Percentiles rank a stretch among this genome's conserved stretches.
phyloP scores from a whole-genome alignment of 2,888 invertebrate species.

The Drosophila mulleri region DNA sequence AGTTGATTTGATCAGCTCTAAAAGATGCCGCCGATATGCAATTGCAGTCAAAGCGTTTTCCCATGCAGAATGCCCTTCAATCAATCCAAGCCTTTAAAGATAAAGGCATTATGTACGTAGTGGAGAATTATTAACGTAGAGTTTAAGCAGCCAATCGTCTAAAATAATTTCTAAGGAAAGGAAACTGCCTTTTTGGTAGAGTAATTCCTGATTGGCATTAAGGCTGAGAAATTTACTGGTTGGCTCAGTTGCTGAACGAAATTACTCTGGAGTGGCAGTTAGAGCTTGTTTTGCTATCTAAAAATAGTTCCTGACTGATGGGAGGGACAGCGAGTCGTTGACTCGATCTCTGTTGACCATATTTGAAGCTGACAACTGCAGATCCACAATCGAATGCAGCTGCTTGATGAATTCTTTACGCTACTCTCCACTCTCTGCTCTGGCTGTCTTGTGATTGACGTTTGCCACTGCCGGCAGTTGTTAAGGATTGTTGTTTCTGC shows the following conservation, averaged over 20 bases:
- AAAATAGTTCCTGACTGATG: slow-evolving; percentile 8
- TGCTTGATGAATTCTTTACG: not conserved
- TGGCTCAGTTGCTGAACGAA: not conserved
- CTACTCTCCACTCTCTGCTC: not conserved
- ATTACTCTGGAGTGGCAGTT: not conserved
- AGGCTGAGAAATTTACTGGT: slow-evolving; percentile 1
- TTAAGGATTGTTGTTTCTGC: not conserved
- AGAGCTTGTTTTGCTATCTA: slow-evolving; percentile 10
- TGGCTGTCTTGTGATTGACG: slow-evolving; percentile 5
- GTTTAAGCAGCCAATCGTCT: not conserved
- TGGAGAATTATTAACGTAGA: not conserved
- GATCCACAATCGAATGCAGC: slow-evolving; percentile 1
- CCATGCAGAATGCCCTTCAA: not conserved
- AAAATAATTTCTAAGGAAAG: not conserved
- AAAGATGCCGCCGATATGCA: not conserved
- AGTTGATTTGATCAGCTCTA: not conserved
- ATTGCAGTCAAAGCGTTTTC: not conserved
- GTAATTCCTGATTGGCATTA: not conserved
- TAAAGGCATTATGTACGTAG: not conserved
- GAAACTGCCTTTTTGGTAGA: not conserved
- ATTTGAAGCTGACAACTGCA: slow-evolving; percentile 15
- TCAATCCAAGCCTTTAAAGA: too few relatives aligned
- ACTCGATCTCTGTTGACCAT: slow-evolving; percentile 3
- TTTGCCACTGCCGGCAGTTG: slow-evolving; percentile 4
- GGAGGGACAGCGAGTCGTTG: not conserved